Evolutionary conservation across 2,888 invertebrate species (phyloP).

Genomic region (Tetragnatha montana): DNA sequence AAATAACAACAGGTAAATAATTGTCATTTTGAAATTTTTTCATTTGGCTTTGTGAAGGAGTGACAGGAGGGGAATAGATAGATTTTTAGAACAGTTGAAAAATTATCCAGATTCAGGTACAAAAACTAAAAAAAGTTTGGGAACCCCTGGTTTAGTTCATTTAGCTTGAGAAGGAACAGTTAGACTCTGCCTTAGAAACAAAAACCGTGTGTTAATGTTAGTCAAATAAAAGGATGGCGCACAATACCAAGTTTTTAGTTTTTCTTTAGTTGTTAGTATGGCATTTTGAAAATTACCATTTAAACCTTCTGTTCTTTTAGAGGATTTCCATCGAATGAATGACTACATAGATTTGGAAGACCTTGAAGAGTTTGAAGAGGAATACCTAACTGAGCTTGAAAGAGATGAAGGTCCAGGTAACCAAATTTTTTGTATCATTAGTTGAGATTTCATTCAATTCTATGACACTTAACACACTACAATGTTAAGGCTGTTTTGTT

Average conservation of each 20-base stretch:
- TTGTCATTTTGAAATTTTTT: too few relatives aligned
- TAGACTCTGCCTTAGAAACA: not conserved
- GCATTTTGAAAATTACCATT: not conserved
- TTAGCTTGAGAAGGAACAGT: not conserved
- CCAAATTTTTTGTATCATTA: not conserved
- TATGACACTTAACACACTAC: not conserved
- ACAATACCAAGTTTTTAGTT: not conserved
- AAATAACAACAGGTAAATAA: constrained; percentile 59
- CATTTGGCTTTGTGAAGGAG: too few relatives aligned
- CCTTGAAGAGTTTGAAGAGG: constrained; percentile 76
- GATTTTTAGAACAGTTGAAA: too few relatives aligned
- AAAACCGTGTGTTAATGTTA: not conserved
- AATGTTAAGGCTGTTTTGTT: not conserved
- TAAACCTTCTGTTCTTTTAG: constrained; percentile 47
- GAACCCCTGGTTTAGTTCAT: too few relatives aligned
- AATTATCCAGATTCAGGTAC: too few relatives aligned
- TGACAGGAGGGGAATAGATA: too few relatives aligned
- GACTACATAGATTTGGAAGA: constrained; percentile 76
- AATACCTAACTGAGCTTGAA: constrained; percentile 73
- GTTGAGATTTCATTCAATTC: not conserved
- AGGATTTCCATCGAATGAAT: constrained; percentile 74
- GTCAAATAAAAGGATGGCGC: not conserved
- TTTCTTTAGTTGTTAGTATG: not conserved
- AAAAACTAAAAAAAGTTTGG: too few relatives aligned
- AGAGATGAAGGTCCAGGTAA: constrained; percentile 72